Evolutionary conservation across 1,140 invertebrate genomes (phyloP).

Genomic region (Ladona fulva): DNA sequence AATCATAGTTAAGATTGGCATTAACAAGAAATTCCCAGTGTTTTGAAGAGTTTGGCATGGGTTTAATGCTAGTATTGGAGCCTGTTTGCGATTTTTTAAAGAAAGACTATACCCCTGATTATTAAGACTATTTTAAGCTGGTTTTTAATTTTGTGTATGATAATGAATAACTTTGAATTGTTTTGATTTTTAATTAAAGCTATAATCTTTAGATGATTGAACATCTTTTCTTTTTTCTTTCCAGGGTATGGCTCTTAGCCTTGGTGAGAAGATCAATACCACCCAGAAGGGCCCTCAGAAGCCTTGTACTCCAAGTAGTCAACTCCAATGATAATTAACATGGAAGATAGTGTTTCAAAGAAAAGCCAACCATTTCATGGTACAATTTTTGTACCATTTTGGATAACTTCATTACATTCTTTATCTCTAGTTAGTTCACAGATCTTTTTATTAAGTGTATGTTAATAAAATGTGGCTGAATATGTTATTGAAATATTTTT

Average conservation of each 20-base stretch:
- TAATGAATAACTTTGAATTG: no score
- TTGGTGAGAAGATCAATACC: slow-evolving; percentile 93
- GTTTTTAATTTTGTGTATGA: no score
- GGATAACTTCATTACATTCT: not conserved
- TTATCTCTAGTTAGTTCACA: not conserved
- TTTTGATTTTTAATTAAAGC: no score
- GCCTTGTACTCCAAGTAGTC: slow-evolving; percentile 9
- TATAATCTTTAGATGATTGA: no score
- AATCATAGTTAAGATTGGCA: no score
- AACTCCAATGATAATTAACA: not conserved
- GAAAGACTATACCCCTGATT: no score
- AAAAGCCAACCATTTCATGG: not conserved
- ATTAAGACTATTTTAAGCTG: no score
- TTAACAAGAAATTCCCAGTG: no score
- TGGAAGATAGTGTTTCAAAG: not conserved
- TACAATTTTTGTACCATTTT: not conserved
- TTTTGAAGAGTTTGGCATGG: no score
- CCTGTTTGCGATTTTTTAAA: no score
- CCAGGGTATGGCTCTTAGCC: slow-evolving; percentile 91
- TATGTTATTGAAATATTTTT: no score
- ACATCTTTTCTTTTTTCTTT: slow-evolving; percentile 32
- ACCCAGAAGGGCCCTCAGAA: slow-evolving; percentile 61
- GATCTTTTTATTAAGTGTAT: not conserved
- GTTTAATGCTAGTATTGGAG: no score
- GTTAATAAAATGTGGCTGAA: not conserved